A percentile compares a stretch with the other conserved stretches of the same genome.
Evolutionary conservation across 2,888 invertebrate genomes (phyloP).

Genomic region (Vanessa cardui): DNA sequence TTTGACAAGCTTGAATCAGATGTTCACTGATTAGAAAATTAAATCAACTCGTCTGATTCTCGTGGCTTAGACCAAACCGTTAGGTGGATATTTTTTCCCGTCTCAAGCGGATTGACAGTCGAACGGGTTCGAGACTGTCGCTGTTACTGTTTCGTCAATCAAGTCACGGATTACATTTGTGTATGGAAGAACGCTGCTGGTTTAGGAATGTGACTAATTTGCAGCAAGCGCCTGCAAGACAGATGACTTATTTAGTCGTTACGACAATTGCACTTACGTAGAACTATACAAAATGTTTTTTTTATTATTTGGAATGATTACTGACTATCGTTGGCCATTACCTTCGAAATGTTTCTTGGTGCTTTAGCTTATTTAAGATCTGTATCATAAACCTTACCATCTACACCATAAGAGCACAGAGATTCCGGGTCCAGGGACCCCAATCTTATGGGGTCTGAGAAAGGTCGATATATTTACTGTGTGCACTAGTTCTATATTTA

Average conservation of each 20-base stretch:
- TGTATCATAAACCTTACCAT: too few relatives aligned
- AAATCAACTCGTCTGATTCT: slow-evolving; percentile 15
- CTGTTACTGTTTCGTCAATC: slow-evolving; percentile 63
- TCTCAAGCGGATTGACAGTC: slow-evolving; percentile 65
- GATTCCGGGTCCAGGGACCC: too few relatives aligned
- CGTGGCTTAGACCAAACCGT: slow-evolving; percentile 41
- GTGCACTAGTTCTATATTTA: too few relatives aligned
- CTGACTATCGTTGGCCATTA: too few relatives aligned
- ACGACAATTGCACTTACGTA: background rate
- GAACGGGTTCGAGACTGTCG: slow-evolving; percentile 53
- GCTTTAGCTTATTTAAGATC: too few relatives aligned
- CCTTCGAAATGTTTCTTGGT: too few relatives aligned
- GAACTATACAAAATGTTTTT: background rate
- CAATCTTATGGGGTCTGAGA: too few relatives aligned
- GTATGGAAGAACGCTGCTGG: slow-evolving; percentile 29
- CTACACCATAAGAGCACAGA: too few relatives aligned
- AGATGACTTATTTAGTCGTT: slow-evolving; percentile 6
- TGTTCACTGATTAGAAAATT: background rate
- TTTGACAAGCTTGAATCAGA: background rate
- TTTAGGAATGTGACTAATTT: slow-evolving; percentile 24
- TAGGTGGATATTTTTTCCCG: slow-evolving; percentile 60
- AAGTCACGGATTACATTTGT: slow-evolving; percentile 46
- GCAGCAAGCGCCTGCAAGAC: slow-evolving; percentile 12
- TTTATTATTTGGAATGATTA: background rate
- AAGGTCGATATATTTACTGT: too few relatives aligned